phyloP scores from a whole-genome alignment of 2,113 vertebrate species.

The Rana temporaria region DNA sequence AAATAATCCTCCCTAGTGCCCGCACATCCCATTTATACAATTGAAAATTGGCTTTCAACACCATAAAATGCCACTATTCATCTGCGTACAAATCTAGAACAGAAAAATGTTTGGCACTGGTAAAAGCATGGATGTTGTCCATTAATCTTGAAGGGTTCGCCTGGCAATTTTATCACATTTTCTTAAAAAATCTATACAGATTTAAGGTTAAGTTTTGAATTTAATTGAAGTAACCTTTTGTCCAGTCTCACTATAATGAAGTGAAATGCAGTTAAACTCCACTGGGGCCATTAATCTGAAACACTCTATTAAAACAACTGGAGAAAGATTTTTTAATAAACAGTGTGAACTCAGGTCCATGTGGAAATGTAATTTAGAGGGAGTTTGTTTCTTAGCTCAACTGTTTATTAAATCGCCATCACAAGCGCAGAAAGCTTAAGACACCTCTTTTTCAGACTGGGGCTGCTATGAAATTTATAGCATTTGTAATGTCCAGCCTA shows the following conservation, averaged over 20 bases:
- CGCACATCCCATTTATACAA: slow-evolving; percentile 57
- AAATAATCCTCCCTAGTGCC: slow-evolving; percentile 40
- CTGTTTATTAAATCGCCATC: slow-evolving; percentile 82
- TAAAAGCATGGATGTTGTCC: slow-evolving; percentile 64
- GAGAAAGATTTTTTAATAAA: slow-evolving; percentile 85
- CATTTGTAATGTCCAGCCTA: slow-evolving; percentile 70
- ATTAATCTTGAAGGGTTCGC: slow-evolving; percentile 75
- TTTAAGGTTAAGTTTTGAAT: slow-evolving; percentile 76
- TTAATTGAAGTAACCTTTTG: slow-evolving; percentile 86
- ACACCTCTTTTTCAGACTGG: slow-evolving; percentile 69
- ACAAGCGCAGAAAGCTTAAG: slow-evolving; percentile 77
- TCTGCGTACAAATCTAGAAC: slow-evolving; percentile 62
- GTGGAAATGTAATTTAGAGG: slow-evolving; percentile 84
- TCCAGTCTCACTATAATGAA: slow-evolving; percentile 82
- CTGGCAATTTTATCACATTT: slow-evolving; percentile 75
- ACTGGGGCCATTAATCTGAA: slow-evolving; percentile 81
- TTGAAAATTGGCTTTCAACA: slow-evolving; percentile 64
- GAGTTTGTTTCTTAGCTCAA: slow-evolving; percentile 73
- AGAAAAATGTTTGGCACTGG: slow-evolving; percentile 63
- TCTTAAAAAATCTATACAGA: slow-evolving; percentile 74
- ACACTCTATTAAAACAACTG: slow-evolving; percentile 83
- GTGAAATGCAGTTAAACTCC: slow-evolving; percentile 84
- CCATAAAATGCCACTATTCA: slow-evolving; percentile 64
- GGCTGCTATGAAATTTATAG: slow-evolving; percentile 76
- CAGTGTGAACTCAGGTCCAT: slow-evolving; percentile 83